Conservation (phyloP, 2,888 invertebrate genomes). For the Pristionchus maxplancki region DNA sequence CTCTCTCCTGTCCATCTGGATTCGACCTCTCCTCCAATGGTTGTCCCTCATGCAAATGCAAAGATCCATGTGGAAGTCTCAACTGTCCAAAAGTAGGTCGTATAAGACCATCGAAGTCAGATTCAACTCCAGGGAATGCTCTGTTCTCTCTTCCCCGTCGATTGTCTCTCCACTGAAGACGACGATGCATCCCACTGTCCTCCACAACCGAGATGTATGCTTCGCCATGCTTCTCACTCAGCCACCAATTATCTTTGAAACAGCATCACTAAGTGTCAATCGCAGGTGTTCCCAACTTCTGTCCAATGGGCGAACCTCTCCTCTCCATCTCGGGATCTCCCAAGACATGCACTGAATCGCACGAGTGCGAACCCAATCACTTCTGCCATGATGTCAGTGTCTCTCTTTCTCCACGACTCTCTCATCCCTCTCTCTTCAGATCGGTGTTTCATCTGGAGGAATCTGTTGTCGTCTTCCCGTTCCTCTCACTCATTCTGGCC, state of each 20-base stretch:
- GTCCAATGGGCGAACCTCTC: slow-evolving; percentile 65
- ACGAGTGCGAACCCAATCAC: slow-evolving; percentile 63
- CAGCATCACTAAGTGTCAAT: too few species aligned
- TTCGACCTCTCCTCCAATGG: slow-evolving; percentile 63
- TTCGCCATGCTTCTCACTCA: background rate
- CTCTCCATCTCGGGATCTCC: slow-evolving; percentile 61
- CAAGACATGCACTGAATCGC: slow-evolving; percentile 61
- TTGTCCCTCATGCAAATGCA: slow-evolving; percentile 71
- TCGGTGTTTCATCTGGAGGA: slow-evolving; percentile 67
- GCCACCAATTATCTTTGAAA: background rate
- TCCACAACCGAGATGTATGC: slow-evolving; percentile 71
- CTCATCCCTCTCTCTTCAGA: background rate
- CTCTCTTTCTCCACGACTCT: background rate
- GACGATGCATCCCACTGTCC: slow-evolving; percentile 60
- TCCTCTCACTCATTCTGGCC: slow-evolving; percentile 58
- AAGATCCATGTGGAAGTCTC: slow-evolving; percentile 67
- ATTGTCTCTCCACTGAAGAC: slow-evolving; percentile 60
- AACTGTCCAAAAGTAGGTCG: slow-evolving; percentile 12
- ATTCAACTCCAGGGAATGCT: slow-evolving; percentile 59
- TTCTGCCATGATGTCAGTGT: slow-evolving; percentile 69
- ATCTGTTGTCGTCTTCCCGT: slow-evolving; percentile 67
- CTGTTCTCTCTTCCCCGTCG: slow-evolving; percentile 68
- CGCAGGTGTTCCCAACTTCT: slow-evolving; percentile 71
- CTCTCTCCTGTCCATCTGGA: slow-evolving; percentile 64
- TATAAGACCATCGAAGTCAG: background rate